Evolutionary conservation across 2,113 vertebrate genomes (phyloP).

Genomic region (Otocyon megalotis): DNA sequence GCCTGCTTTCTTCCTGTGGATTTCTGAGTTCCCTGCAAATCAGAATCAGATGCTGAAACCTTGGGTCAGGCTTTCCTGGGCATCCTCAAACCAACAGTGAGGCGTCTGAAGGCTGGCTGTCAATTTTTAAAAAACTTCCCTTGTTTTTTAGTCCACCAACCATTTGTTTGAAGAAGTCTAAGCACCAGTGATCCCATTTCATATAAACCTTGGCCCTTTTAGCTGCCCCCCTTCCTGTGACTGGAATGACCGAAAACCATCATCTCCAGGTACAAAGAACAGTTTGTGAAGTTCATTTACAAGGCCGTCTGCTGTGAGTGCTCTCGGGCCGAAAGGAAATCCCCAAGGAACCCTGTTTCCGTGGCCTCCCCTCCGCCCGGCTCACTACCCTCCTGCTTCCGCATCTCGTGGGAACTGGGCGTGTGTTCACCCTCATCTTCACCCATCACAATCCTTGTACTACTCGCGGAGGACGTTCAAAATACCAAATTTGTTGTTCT

Average conservation of each 20-base stretch:
- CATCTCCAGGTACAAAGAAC: neutral
- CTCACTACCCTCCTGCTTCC: fast-evolving
- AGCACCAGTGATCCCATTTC: neutral
- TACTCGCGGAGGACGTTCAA: neutral
- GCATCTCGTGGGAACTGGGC: neutral
- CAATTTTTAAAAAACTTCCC: neutral
- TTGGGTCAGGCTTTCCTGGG: neutral
- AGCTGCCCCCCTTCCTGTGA: neutral
- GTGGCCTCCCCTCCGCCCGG: fast-evolving
- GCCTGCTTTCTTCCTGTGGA: fast-evolving
- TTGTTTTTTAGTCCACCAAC: neutral
- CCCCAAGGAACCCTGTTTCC: neutral
- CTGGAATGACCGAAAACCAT: neutral
- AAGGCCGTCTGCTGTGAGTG: neutral
- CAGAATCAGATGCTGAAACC: neutral
- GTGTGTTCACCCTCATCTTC: neutral
- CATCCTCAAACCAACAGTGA: neutral
- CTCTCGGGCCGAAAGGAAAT: neutral
- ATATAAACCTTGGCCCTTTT: neutral
- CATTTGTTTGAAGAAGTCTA: neutral
- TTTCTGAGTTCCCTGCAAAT: neutral
- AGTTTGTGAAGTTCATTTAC: neutral
- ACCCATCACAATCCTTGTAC: neutral
- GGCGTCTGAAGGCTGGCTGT: neutral
- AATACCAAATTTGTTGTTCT: neutral